Conservation (phyloP, 2,797 vertebrate genomes). For the Muraenolepis orangiensis region DNA sequence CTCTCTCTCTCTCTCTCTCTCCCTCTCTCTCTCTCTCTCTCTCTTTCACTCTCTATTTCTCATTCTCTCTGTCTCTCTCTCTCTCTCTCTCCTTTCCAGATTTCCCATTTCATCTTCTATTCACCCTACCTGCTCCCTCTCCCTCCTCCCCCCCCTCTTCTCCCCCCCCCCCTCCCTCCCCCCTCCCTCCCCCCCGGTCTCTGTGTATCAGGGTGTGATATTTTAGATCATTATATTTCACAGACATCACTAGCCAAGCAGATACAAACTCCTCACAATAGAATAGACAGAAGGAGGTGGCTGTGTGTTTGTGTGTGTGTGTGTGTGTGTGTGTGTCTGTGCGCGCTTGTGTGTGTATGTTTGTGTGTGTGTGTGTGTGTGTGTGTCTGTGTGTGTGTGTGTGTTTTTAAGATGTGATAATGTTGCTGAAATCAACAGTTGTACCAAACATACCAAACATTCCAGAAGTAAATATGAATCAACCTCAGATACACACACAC, state of each 20-base stretch:
- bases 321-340: no score
- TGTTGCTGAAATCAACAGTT: no score
- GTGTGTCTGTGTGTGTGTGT: neutral
- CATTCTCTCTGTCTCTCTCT: neutral
- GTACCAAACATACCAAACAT: no score
- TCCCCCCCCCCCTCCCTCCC: neutral
- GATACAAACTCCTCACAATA: constrained; percentile 7
- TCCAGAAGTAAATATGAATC: no score
- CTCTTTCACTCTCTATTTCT: neutral
- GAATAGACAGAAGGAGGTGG: constrained; percentile 4
- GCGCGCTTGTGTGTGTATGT: neutral
- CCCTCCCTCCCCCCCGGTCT: neutral
- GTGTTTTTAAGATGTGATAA: no score
- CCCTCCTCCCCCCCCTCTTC: neutral
- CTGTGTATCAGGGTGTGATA: neutral
- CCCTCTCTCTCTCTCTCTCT: neutral
- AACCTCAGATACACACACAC: neutral
- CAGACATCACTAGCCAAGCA: constrained; percentile 12
- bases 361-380: neutral
- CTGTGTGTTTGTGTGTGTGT: neutral
- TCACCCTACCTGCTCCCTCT: neutral
- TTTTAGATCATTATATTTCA: constrained; percentile 49
- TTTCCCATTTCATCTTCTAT: neutral
- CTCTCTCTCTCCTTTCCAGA: neutral
- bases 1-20: neutral